These are phyloP conservation scores for Pangasius larnaudii DNA, from an alignment of 2,797 vertebrate genomes.

Conservation along the genomic window DNA sequence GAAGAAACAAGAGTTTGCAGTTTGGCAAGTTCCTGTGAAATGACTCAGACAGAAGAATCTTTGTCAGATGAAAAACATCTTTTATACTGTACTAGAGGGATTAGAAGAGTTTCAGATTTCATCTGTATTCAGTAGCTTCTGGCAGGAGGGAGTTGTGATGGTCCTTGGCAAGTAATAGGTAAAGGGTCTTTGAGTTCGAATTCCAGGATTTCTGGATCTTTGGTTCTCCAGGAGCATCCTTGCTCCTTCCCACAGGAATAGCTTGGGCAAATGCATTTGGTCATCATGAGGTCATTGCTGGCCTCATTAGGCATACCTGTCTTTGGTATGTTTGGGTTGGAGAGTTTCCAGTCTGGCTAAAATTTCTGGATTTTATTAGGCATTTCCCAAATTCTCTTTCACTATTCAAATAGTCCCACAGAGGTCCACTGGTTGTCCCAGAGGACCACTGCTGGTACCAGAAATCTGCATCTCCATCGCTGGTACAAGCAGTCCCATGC, in stretches of 20 bases:
- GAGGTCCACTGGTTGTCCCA: neutral
- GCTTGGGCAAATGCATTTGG: neutral
- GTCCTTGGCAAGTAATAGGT: neutral
- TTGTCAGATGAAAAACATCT: conserved; percentile 10
- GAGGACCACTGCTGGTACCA: neutral
- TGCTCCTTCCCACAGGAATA: neutral
- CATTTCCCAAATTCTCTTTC: neutral
- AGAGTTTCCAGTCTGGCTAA: neutral
- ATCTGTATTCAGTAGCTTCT: conserved; percentile 13
- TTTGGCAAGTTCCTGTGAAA: conserved; percentile 11
- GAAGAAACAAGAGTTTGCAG: neutral
- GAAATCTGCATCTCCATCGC: neutral
- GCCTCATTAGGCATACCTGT: neutral
- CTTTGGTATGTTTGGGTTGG: neutral
- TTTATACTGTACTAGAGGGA: neutral
- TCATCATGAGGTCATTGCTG: neutral
- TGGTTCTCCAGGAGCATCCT: neutral
- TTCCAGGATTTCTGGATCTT: neutral
- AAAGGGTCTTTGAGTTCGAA: conserved; percentile 1
- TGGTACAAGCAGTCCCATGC: neutral
- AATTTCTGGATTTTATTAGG: neutral
- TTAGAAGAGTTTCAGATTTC: neutral
- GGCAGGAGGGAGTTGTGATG: neutral
- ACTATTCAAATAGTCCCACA: neutral
- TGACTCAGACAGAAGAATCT: conserved; percentile 28